A percentile compares a stretch with the other conserved stretches of the same genome.
Evolutionary conservation across 2,888 invertebrate genomes (phyloP).

Genomic region (Pseudococcus longispinus): DNA sequence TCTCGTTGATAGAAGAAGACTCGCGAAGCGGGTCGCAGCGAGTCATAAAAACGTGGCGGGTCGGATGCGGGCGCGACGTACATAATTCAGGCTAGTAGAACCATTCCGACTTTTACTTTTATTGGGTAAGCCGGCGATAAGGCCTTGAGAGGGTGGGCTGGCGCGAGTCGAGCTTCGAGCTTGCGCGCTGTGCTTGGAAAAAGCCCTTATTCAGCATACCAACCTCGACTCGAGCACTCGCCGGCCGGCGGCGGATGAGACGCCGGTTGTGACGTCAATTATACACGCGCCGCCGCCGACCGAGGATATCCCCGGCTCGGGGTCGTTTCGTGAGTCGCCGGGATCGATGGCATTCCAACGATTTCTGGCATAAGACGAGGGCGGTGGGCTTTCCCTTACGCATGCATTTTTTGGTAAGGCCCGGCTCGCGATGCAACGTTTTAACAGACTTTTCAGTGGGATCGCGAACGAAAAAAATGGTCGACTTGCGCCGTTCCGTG

Average conservation of each 20-base stretch:
- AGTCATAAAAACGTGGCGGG: neutral
- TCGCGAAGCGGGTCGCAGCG: neutral
- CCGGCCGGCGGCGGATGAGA: neutral
- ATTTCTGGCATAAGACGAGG: neutral
- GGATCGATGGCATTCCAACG: constrained; percentile 8
- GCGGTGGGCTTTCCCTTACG: neutral
- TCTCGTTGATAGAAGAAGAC: neutral
- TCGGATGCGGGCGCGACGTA: constrained; percentile 6
- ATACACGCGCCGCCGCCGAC: constrained; percentile 34
- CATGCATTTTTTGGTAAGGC: neutral
- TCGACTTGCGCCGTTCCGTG: neutral
- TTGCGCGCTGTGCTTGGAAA: neutral
- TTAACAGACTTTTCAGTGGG: neutral
- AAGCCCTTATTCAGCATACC: too few relatives aligned
- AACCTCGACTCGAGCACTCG: too few relatives aligned
- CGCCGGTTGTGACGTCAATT: constrained; percentile 33
- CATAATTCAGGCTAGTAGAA: constrained; percentile 41
- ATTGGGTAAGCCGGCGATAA: constrained; percentile 10
- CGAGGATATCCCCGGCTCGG: neutral
- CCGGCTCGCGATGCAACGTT: constrained; percentile 10
- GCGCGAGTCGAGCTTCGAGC: neutral
- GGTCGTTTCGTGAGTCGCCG: neutral
- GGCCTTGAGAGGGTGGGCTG: neutral
- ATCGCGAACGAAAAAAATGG: neutral
- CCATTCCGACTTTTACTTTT: constrained; percentile 47